Percentiles rank a stretch among this genome's conserved stretches.
Conservation (phyloP, 2,888 invertebrate species). For the Sarcophaga subvicina region DNA sequence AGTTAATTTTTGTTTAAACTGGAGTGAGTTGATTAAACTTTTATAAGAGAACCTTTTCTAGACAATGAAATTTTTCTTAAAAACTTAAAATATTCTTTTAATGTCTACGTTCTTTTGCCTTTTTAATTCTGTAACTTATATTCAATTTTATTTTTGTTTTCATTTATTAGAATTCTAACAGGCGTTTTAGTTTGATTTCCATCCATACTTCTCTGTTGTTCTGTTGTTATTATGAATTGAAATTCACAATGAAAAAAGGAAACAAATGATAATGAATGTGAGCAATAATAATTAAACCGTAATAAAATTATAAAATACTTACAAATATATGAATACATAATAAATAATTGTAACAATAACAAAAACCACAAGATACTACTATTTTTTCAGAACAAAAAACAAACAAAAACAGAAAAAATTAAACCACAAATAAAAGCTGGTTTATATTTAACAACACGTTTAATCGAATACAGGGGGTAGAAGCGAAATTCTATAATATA, state of each 20-base stretch:
- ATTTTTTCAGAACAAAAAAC: not conserved
- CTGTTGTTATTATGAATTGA: not conserved
- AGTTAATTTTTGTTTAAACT: too few species aligned
- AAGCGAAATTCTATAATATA: not conserved
- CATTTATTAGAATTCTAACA: too few species aligned
- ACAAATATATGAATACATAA: constrained; percentile 29
- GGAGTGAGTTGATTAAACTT: too few species aligned
- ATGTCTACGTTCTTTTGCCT: too few species aligned
- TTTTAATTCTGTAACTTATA: too few species aligned
- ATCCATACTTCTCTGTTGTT: not conserved
- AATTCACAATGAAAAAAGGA: constrained; percentile 1
- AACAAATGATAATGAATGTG: constrained; percentile 30
- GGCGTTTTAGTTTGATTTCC: not conserved
- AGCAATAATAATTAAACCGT: constrained; percentile 53
- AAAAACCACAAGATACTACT: constrained; percentile 34
- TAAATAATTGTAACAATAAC: constrained; percentile 52
- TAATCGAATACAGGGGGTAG: not conserved
- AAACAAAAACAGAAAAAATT: not conserved
- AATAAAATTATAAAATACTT: constrained; percentile 46
- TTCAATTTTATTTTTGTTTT: too few species aligned
- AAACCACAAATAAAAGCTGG: constrained; percentile 55
- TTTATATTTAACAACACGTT: constrained; percentile 31
- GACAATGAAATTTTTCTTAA: too few species aligned
- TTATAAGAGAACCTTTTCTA: too few species aligned
- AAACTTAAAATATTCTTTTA: too few species aligned